Percentiles rank a stretch among this genome's conserved stretches.
These are phyloP conservation scores for Labeo catla DNA, from an alignment of 2,113 vertebrate species.

Conservation along the genomic window DNA sequence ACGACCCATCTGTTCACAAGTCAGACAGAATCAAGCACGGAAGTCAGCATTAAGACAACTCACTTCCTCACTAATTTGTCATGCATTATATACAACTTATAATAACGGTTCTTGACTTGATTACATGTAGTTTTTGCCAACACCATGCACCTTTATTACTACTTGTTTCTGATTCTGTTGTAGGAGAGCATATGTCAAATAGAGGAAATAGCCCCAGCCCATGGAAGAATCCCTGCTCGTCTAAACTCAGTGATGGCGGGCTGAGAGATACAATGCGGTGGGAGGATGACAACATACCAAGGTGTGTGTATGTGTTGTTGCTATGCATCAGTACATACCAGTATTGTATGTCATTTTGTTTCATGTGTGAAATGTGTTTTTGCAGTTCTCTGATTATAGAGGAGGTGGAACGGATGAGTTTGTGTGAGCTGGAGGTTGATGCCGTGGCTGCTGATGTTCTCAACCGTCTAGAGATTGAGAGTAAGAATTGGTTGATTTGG, in stretches of 20 bases:
- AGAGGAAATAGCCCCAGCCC: constrained; percentile 48
- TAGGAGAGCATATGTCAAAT: constrained; percentile 38
- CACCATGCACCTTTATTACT: neutral
- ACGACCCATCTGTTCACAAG: no score
- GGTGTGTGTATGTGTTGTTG: constrained; percentile 71
- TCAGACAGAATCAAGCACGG: no score
- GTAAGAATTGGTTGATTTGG: constrained; percentile 70
- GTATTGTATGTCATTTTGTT: neutral
- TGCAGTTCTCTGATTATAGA: constrained; percentile 89
- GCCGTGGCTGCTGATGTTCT: constrained; percentile 94
- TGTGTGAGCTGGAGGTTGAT: constrained; percentile 97
- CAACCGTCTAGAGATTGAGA: constrained; percentile 94
- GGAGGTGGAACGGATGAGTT: constrained; percentile 88
- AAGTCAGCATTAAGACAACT: no score
- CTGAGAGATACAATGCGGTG: constrained; percentile 69
- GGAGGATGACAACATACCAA: constrained; percentile 15
- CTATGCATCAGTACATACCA: neutral
- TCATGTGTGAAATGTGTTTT: constrained; percentile 39
- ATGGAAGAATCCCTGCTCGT: constrained; percentile 67
- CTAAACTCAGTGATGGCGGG: constrained; percentile 77
- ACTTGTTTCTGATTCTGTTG: neutral
- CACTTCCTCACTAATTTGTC: no score
- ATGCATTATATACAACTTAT: neutral
- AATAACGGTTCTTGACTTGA: neutral
- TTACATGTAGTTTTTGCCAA: neutral